Percentiles rank a stretch among this genome's conserved stretches.
Evolutionary conservation across 2,888 invertebrate species (phyloP).

Genomic region (Micropterix aruncella): DNA sequence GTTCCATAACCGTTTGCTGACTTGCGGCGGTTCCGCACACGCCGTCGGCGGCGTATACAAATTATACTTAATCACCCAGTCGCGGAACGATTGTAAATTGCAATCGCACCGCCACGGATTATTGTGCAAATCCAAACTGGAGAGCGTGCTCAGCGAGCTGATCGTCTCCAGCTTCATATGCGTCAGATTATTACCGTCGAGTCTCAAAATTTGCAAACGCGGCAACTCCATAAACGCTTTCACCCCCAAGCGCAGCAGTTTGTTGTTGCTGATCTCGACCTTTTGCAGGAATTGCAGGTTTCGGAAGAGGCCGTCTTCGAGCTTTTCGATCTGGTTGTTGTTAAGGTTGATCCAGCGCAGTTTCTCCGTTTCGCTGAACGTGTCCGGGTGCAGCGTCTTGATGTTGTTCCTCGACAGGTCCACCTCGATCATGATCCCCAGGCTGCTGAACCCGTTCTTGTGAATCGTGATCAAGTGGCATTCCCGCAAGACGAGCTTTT

Average conservation of each 20-base stretch:
- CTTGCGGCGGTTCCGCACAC: conserved; percentile 53
- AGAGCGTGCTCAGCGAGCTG: conserved; percentile 47
- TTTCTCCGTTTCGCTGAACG: conserved; percentile 56
- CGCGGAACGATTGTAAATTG: conserved; percentile 61
- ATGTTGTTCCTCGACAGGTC: conserved; percentile 68
- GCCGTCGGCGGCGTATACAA: conserved; percentile 62
- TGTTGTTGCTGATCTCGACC: conserved; percentile 65
- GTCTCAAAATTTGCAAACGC: conserved; percentile 48
- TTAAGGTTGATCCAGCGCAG: conserved; percentile 59
- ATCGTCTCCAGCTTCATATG: conserved; percentile 51
- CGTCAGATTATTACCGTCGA: conserved; percentile 63
- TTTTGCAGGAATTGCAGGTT: conserved; percentile 59
- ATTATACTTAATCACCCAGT: conserved; percentile 59
- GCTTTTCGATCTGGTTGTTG: conserved; percentile 56
- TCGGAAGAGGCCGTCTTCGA: conserved; percentile 64
- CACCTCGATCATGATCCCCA: conserved; percentile 67
- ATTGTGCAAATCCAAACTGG: conserved; percentile 58
- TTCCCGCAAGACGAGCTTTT: conserved; percentile 62
- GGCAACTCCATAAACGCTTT: conserved; percentile 58
- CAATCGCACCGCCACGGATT: conserved; percentile 90
- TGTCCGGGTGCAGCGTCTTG: conserved; percentile 46
- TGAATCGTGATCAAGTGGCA: conserved; percentile 63
- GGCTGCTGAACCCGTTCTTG: conserved; percentile 58
- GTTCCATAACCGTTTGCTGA: conserved; percentile 60
- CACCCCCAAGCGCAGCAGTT: conserved; percentile 50